Evolutionary conservation across 2,888 invertebrate genomes (phyloP).

Genomic region (Ethmia dodecea): DNA sequence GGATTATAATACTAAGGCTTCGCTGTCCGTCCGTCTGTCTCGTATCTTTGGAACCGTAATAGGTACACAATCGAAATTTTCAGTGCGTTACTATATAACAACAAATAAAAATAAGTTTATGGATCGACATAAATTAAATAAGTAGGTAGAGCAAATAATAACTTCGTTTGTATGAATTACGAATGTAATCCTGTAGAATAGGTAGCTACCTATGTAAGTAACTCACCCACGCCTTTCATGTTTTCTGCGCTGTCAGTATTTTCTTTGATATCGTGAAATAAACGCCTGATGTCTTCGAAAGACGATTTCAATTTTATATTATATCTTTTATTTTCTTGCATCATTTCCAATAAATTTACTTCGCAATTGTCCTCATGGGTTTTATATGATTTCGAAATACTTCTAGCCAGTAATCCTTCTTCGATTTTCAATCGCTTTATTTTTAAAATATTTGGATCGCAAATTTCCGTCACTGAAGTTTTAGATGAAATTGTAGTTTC

Average conservation of each 20-base stretch:
- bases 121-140: too few relatives aligned
- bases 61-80: too few relatives aligned
- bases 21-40: too few relatives aligned
- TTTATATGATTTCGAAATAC: constrained; percentile 23
- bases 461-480: not conserved
- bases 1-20: too few relatives aligned
- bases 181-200: too few relatives aligned
- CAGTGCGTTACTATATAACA: too few relatives aligned
- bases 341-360: not conserved
- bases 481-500: not conserved
- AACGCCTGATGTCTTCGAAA: constrained; percentile 33
- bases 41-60: too few relatives aligned
- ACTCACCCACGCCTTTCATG: constrained; percentile 39
- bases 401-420: constrained; percentile 44
- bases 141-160: too few relatives aligned
- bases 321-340: constrained; percentile 28
- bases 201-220: too few relatives aligned
- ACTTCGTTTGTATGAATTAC: too few relatives aligned
- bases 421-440: constrained; percentile 57
- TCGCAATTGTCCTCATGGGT: not conserved
- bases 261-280: constrained; percentile 48
- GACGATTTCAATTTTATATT: constrained; percentile 30
- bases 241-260: constrained; percentile 34
- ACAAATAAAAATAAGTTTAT: too few relatives aligned
- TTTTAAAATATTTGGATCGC: not conserved